Conservation (phyloP, 2,797 vertebrate genomes). For the Malacoctenus gilli region DNA sequence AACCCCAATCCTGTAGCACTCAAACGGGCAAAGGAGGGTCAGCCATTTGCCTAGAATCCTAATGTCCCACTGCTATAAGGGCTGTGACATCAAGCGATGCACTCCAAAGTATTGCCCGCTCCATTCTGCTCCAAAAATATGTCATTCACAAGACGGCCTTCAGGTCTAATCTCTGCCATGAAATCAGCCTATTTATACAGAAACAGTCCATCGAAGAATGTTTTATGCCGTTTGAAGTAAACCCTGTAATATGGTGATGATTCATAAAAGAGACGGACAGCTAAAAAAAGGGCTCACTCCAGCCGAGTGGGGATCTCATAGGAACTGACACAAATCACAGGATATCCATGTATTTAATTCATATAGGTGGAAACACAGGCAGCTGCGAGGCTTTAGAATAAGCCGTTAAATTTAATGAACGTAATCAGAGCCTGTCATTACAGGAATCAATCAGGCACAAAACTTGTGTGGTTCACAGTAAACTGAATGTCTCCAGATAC, state of each 20-base stretch:
- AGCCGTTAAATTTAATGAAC: conserved; percentile 21
- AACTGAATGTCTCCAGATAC: conserved; percentile 18
- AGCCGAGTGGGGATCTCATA: neutral
- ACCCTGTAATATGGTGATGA: neutral
- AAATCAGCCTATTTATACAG: neutral
- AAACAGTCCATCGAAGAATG: conserved; percentile 1
- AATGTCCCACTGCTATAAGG: conserved; percentile 50
- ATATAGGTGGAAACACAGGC: neutral
- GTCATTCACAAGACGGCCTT: neutral
- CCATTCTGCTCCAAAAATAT: conserved; percentile 15
- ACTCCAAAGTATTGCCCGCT: conserved; percentile 19
- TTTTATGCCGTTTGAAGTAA: conserved; percentile 15
- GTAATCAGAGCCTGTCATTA: conserved; percentile 31
- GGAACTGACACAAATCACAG: conserved; percentile 13
- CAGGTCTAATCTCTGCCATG: neutral
- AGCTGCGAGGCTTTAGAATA: conserved; percentile 5
- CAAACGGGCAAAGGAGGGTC: conserved; percentile 62
- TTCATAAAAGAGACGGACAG: neutral
- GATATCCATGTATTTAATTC: conserved; percentile 2
- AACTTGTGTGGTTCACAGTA: conserved; percentile 21
- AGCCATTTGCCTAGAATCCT: conserved; percentile 66
- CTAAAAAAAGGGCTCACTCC: neutral
- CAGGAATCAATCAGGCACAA: conserved; percentile 22
- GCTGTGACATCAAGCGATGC: conserved; percentile 43
- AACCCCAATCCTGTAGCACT: conserved; percentile 74